Evolutionary conservation across 2,888 invertebrate genomes (phyloP), one percentile per base, ranked within the genome.

Genomic region (Theretra japonica): DNA sequence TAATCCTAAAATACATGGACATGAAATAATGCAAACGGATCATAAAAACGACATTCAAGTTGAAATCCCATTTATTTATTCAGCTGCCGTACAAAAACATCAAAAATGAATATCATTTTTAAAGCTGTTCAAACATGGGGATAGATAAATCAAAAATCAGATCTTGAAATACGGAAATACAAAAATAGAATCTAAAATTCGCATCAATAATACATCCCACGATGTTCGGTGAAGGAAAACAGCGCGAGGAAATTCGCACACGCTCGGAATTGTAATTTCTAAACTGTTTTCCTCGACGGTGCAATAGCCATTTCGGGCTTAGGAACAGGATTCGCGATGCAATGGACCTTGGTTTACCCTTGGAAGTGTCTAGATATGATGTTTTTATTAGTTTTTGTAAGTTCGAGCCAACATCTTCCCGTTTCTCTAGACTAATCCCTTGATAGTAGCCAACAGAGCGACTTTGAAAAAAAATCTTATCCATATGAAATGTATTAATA

Each of bases 201-300:
- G 59, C 59, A 59, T 59, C 15, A 59, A 59, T 15, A 25, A 28
- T 25, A 25, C 59, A 59, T 53, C 53, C n/a, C 53, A n/a, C 19
- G 17, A 25, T 59, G 21, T 57, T 57, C 17, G 25, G 25, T 15
- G 25, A 25, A 59, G 59, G 59, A 59, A 59, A 59, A 59, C 2
- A 28, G 59, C 23, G 17, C 59, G 25, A 59, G 59, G 59, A 59
- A 59, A 59, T 28, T 59, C 25, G 59, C 23, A 59, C 25, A 25
- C 59, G 23, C 7, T 11, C 5, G 4, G 25, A 25, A 59, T 59
- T 59, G 11, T 25, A 59, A 59, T 59, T 25, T 59, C 59, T 25
- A 25, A 59, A 11, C 25, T 59, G 17, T 59, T 59, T 59, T 59
- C 59, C 59, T 59, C 23, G 23, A 59, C 25, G 2, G 2, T 23